phyloP scores from a whole-genome alignment of 1,140 invertebrate genomes.

The Tachypleus tridentatus region DNA sequence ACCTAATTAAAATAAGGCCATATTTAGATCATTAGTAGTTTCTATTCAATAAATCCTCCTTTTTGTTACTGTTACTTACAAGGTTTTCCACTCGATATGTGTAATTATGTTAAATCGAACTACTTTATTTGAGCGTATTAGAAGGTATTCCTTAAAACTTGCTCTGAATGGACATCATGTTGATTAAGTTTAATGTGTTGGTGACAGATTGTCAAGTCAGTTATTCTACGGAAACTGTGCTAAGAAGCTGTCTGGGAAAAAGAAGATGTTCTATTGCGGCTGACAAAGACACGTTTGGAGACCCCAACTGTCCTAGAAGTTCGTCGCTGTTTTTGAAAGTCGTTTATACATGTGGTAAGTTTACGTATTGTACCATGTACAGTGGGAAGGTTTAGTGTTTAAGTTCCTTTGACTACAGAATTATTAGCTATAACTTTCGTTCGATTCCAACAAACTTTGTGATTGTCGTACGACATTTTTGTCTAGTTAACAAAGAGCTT shows the following conservation, averaged over 20 bases:
- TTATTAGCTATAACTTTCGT: not conserved
- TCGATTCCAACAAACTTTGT: not conserved
- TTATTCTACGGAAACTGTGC: constrained; percentile 8
- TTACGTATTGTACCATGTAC: not conserved
- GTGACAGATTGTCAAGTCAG: constrained; percentile 6
- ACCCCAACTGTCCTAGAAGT: constrained; percentile 4
- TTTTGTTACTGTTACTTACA: too few species aligned
- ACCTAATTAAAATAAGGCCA: too few species aligned
- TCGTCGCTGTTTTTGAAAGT: constrained; percentile 13
- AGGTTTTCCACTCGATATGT: too few species aligned
- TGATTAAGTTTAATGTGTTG: not conserved
- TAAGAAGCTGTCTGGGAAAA: constrained; percentile 5
- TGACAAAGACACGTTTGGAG: constrained; percentile 7
- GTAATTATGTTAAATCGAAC: too few species aligned
- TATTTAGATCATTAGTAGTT: too few species aligned
- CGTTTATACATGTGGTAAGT: constrained; percentile 11
- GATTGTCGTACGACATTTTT: not conserved
- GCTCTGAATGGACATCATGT: not conserved
- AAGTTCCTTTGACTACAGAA: not conserved
- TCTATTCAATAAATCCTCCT: too few species aligned
- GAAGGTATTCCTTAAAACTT: too few species aligned
- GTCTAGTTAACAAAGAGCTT: not conserved
- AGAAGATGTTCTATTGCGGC: constrained; percentile 10
- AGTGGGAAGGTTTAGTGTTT: not conserved
- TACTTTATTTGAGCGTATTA: too few species aligned